Base-by-base conservation (phyloP, 2,888 invertebrate genomes). In the Cheilosia scutellata region DNA sequence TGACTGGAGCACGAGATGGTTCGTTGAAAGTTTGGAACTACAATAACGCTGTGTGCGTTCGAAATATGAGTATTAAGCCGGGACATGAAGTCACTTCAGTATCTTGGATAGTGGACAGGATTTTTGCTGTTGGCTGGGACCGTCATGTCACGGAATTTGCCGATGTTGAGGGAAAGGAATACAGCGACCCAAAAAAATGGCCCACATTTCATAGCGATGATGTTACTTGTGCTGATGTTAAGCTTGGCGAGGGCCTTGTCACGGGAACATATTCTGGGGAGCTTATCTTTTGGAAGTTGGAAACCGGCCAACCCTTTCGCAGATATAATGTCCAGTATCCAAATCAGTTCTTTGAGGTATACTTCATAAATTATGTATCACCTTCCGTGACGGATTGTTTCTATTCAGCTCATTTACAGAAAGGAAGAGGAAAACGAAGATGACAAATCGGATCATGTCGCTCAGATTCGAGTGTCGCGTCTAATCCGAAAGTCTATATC, bases 21-120 rank as follows among this genome's bases (percentile, higher is more conserved):
- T 94, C 95, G 0, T 93, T 97, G 6, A 92, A 95, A 93, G 94
- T 97, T 40, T 97, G 97, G 97, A 96, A 97, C 91, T 97, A 97
- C 90, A 96, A 96, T 90, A 95, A 96, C 29, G 96, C 96, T 0
- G 94, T 94, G 6, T 96, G 96, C 88, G 90, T 96, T 82, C 93
- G 95, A 86, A 94, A 94, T 71, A 95, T 97, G 95, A 91, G 92
- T 33, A 94, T 95, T 25, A 94, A 94, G 87, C 92, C 93, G 75
- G 94, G 94, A 89, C 94, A 94, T 91, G 95, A 94, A 89, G 94
- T 94, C 1, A 94, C 94, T 5, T 92, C 91, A 51, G 93, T 94
- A 55, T 93, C 94, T 88, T 95, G 95, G 95, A 93, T 94, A 1
- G 93, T 94, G 57, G 94, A 94, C 88, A 94, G 96, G 88, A 96